Evolutionary conservation across 1,140 invertebrate species (phyloP).

Genomic region (Drosophila pseudoananassae): DNA sequence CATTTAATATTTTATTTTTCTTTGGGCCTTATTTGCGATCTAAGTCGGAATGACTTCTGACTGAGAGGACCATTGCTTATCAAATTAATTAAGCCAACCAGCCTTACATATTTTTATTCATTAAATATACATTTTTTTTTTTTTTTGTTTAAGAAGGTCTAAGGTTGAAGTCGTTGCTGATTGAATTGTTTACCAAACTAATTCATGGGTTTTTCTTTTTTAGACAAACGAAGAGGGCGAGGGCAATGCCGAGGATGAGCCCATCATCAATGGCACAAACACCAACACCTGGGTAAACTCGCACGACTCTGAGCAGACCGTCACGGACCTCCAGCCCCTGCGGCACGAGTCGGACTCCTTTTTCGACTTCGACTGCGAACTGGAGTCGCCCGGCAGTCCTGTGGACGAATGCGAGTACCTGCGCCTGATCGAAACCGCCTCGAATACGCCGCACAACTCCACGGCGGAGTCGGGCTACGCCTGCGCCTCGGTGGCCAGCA

Average conservation of each 20-base stretch:
- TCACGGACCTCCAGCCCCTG: constrained; percentile 83
- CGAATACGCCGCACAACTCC: constrained; percentile 83
- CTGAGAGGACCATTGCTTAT: no score
- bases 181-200: background rate
- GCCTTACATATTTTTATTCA: no score
- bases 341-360: constrained; percentile 86
- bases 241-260: constrained; percentile 71
- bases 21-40: no score
- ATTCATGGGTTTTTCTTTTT: background rate
- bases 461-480: constrained; percentile 85
- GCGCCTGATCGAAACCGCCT: constrained; percentile 84
- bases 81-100: no score
- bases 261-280: constrained; percentile 75
- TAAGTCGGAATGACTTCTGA: no score
- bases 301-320: constrained; percentile 71
- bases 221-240: constrained; percentile 71
- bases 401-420: constrained; percentile 86
- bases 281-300: constrained; percentile 75
- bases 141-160: no score
- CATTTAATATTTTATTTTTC: no score
- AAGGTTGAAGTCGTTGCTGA: no score
- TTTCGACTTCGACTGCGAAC: constrained; percentile 86
- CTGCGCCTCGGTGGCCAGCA: constrained; percentile 83
- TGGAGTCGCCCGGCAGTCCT: constrained; percentile 88
- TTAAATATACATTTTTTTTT: no score